phyloP scores from a whole-genome alignment of 1,140 invertebrate species.

The Apis cerana region DNA sequence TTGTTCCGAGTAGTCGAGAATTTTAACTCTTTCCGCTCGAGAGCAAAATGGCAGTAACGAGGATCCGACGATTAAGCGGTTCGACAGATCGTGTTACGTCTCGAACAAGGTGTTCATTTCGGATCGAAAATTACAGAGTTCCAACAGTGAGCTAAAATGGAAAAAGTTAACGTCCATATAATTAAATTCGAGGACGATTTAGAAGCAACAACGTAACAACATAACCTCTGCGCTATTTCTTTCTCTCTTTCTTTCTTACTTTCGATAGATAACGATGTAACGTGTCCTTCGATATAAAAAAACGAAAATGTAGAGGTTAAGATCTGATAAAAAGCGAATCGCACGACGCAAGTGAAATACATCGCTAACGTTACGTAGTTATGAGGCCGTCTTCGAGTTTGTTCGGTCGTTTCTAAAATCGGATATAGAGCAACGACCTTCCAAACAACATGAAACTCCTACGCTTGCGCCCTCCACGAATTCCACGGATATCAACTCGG shows the following conservation, averaged over 20 bases:
- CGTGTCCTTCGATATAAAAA: not conserved
- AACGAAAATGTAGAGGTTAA: not conserved
- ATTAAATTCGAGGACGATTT: not conserved
- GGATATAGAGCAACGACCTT: conserved; percentile 81
- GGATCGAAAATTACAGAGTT: not conserved
- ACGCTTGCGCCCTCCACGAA: conserved; percentile 41
- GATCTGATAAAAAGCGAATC: not conserved
- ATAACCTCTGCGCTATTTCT: not conserved
- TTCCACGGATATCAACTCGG: conserved; percentile 32
- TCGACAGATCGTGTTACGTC: conserved; percentile 15
- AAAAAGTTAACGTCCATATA: not conserved
- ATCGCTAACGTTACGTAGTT: conserved; percentile 53
- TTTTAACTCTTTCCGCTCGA: conserved; percentile 4
- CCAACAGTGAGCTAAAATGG: not conserved
- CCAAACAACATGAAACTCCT: conserved; percentile 76
- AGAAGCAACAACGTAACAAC: not conserved
- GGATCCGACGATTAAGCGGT: conserved; percentile 29
- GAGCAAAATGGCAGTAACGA: conserved; percentile 23
- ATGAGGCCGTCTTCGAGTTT: conserved; percentile 66
- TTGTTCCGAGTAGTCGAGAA: not conserved
- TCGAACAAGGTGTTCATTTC: conserved; percentile 18
- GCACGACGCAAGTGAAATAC: conserved; percentile 3
- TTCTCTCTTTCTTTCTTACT: no score
- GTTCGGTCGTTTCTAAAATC: conserved; percentile 78
- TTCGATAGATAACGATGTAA: not conserved